Base-by-base conservation (phyloP, 2,113 vertebrate species). In the Otis tarda region DNA sequence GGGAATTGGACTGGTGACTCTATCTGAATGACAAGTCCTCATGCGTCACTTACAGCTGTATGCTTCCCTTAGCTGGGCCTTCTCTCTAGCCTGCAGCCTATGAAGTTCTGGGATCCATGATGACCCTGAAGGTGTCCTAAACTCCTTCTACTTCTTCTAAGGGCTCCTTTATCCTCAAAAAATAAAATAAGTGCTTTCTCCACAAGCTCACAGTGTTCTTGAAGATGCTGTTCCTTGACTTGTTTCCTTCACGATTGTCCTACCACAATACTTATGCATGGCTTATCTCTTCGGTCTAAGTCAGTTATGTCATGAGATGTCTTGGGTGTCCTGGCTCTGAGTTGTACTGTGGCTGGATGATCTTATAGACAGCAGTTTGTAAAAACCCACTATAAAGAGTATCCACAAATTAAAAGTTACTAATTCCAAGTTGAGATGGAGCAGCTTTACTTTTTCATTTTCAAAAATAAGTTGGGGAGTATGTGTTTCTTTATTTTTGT, bases 401-500 rank as follows among this genome's bases (percentile, higher is more conserved):
- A 80, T 31, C 19, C 23, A 84, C 19, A 47, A 49, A 71, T 65
- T 41, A 33, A 31, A 89, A 87, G 17, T 63, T 87, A 31, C 4
- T 49, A n/a, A 27, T 60, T 93, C 4, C 3, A 85, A 84, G 14
- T 4, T 47, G 20, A 84, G 14, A 49, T 27, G 25, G 13, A 75
- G 13, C 9, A 87, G 52, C 28, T 47, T 55, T 52, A 0, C 4
- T 19, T 27, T 73, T 23, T 27, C 20, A 14, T 18, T 6, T 14
- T 37, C 23, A 43, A 4, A 3, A 49, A 55, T 10, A 20, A 31
- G 5, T 22, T 35, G 33, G 24, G 50, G 6, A 10, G 20, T 11
- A 12, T 33, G 16, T 21, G 0, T 3, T 2, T 39, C 16, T 31
- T 27, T 1, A 4, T 31, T 45, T 73, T 69, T 37, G 2, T 30